Base-by-base conservation (phyloP, 2,797 vertebrate species). In the Gallinago stenura region DNA sequence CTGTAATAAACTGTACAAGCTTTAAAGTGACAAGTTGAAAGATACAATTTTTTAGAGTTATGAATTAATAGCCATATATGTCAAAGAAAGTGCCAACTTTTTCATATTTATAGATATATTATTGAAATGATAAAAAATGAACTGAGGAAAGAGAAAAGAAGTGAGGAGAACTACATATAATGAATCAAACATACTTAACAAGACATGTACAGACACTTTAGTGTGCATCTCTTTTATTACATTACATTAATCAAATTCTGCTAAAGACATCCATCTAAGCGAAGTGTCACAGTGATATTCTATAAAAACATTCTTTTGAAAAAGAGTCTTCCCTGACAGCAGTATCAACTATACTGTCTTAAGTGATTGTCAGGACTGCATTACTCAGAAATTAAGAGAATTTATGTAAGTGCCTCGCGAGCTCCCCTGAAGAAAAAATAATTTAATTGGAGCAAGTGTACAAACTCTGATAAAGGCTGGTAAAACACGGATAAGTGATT, bases 371-470 rank as follows among this genome's bases (percentile, higher is more conserved):
- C 97, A 98, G 98, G 97, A 97, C 97, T 95, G 98, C 98, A 98
- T 98, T 98, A 99, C 98, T 98, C 95, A 98, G 98, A 98, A 99
- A 99, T 99, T 98, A 99, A 98, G 98, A 98, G 98, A 98, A 98
- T 99, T 99, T 98, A 98, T 98, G 97, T 97, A 97, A 98, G 97
- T 98, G 97, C 96, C 96, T 98, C 92, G 13, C 73, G 75, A 98
- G 95, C 85, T 90, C 96, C 97, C 97, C 95, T 98, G 98, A 98
- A 98, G 98, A 98, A 98, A 98, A 98, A 98, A 98, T 98, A 98
- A 98, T 98, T 98, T 98, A 98, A 99, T 99, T 98, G 98, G 97
- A 98, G 96, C 96, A 96, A 98, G 98, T 98, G 97, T 98, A 98
- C 98, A 98, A 98, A 99, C 96, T 98, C 98, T 98, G 95, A 97